Conservation (phyloP, 2,113 vertebrate genomes). For the Nycticorax nycticorax region DNA sequence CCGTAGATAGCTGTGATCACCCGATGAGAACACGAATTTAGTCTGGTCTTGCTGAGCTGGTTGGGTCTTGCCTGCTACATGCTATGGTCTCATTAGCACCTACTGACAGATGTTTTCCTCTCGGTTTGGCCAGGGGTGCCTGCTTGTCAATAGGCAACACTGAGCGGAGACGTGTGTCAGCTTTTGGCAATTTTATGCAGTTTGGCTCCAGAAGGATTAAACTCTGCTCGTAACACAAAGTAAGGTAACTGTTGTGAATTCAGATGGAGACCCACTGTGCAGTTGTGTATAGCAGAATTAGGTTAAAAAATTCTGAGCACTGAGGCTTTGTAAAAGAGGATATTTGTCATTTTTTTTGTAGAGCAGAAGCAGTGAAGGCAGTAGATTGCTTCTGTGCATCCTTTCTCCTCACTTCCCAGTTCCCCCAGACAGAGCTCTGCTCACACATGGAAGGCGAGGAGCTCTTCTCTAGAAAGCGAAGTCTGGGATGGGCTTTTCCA, state of each 20-base stretch:
- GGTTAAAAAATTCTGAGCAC: not conserved
- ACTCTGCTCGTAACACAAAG: not conserved
- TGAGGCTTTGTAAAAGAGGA: not conserved
- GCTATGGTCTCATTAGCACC: conserved; percentile 15
- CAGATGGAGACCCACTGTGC: not conserved
- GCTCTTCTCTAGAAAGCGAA: not conserved
- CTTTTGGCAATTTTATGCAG: not conserved
- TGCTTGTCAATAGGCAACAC: not conserved
- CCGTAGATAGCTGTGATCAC: not conserved
- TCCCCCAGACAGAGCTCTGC: not conserved
- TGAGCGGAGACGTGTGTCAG: not conserved
- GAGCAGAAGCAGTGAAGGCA: not conserved
- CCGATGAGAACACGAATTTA: not conserved
- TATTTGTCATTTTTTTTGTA: not conserved
- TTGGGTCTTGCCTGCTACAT: conserved; percentile 1
- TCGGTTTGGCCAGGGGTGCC: not conserved
- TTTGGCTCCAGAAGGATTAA: not conserved
- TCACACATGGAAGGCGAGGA: not conserved
- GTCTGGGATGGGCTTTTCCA: not conserved
- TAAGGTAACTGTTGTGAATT: not conserved
- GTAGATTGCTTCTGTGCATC: not conserved
- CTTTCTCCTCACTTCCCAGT: not conserved
- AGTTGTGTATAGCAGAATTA: not conserved
- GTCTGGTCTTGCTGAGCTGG: conserved; percentile 23
- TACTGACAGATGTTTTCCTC: not conserved